A percentile compares a stretch with the other conserved stretches of the same genome.
phyloP scores from a whole-genome alignment of 2,113 vertebrate species.

The Bubo scandiacus region DNA sequence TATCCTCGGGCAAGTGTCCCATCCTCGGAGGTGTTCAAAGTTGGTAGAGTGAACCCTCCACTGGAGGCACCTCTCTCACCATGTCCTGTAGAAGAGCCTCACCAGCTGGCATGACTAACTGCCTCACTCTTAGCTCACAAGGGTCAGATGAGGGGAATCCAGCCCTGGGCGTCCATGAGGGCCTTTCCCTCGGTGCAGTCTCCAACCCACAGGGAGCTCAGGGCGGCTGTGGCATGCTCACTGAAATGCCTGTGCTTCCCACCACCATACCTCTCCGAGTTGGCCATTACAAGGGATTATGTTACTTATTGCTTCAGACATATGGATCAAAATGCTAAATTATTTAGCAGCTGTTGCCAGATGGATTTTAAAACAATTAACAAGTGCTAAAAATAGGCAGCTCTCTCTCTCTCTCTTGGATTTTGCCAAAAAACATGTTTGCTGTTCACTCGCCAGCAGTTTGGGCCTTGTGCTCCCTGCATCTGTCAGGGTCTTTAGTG shows the following conservation, averaged over 20 bases:
- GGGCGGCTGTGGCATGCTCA: rapidly evolving
- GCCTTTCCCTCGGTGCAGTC: rapidly evolving
- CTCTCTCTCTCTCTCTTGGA: background rate
- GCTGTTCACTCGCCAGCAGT: background rate
- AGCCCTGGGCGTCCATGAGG: rapidly evolving
- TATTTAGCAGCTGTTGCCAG: slow-evolving; percentile 22
- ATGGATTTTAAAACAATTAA: slow-evolving; percentile 43
- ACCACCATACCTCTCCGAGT: background rate
- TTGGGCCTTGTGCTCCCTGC: background rate
- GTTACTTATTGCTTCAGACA: background rate
- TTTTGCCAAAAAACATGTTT: background rate
- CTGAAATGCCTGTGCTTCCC: background rate
- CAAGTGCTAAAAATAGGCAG: slow-evolving; percentile 1
- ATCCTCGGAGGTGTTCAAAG: background rate
- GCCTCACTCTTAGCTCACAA: background rate
- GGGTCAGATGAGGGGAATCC: background rate
- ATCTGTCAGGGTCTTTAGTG: rapidly evolving
- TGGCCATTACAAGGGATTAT: background rate
- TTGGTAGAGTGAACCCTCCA: background rate
- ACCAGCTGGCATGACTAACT: rapidly evolving
- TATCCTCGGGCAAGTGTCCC: background rate
- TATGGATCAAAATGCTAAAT: background rate
- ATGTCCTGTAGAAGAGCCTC: background rate
- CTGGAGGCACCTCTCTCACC: background rate
- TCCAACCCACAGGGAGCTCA: background rate